Conservation (phyloP, 2,797 vertebrate species). For the Pagetopsis macropterus region DNA sequence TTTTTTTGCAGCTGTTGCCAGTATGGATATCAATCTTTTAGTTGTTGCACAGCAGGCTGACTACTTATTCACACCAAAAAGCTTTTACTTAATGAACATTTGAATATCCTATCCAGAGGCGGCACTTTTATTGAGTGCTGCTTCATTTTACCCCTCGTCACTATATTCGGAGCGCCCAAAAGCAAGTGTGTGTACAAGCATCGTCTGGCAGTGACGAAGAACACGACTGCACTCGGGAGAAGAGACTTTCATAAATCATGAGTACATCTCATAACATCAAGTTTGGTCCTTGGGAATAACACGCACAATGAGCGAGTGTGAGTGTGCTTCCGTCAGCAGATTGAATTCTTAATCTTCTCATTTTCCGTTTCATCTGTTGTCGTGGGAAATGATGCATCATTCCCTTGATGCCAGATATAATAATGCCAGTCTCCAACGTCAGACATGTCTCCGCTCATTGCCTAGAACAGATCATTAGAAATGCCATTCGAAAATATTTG, state of each 20-base stretch:
- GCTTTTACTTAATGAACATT: conserved; percentile 47
- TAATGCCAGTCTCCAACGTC: conserved; percentile 59
- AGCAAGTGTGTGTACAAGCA: conserved; percentile 15
- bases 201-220: conserved; percentile 47
- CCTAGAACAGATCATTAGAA: conserved; percentile 65
- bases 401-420: conserved; percentile 58
- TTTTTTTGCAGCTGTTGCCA: conserved; percentile 5
- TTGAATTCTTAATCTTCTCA: conserved; percentile 69
- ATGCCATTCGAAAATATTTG: conserved; percentile 37
- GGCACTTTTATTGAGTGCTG: conserved; percentile 28
- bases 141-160: conserved; percentile 33
- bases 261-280: conserved; percentile 67
- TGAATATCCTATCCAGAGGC: conserved; percentile 36
- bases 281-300: conserved; percentile 57
- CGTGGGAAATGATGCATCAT: conserved; percentile 57
- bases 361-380: conserved; percentile 64
- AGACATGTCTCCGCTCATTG: conserved; percentile 40
- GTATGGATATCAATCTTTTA: conserved; percentile 35
- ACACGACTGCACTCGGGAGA: conserved; percentile 43
- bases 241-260: conserved; percentile 70
- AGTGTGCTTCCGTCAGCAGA: conserved; percentile 42
- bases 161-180: conserved; percentile 20
- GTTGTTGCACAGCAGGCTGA: conserved; percentile 10
- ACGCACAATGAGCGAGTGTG: conserved; percentile 20
- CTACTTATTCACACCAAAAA: conserved; percentile 34